Base-by-base conservation (phyloP, 1,140 invertebrate genomes). In the Neoseiulus cucumeris region DNA sequence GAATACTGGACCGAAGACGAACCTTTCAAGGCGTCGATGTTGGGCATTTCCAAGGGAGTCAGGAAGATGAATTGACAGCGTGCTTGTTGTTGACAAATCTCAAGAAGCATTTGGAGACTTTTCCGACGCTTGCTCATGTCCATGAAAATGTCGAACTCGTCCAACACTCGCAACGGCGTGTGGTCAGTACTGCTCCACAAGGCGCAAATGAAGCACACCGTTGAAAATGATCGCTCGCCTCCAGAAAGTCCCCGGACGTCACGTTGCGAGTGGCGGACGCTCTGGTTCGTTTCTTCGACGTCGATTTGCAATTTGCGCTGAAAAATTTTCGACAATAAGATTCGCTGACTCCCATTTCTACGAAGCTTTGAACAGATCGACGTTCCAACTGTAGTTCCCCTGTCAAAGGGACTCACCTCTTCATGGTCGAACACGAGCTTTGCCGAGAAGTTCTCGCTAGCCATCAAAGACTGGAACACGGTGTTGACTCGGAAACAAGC, bases 121-220 rank as follows among this genome's bases (percentile, higher is more conserved):
- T 76, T 74, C 14, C 73, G 68, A 64, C 77, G 67, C 65, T 77
- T 78, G 2, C 76, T 75, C 73, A 77, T 74, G 44, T 79, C 77
- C 87, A 98, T 96, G 74, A 92, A 98, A 0, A 98, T 92, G 75
- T 98, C 94, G 76, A 97, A 97, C 79, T 98, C 94, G 75, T 98
- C 94, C 45, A 98, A 79, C 73, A 95, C 91, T 73, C 90, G 87
- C 75, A 98, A 96, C 0, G 94, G 94, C 66, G 89, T 82, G 68
- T 87, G 83, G 71, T 89, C 86, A 64, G 84, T 85, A 59, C 33
- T 59, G 44, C 89, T 85, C 94, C 94, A 98, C 14, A 98, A 78
- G 2, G 93, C 82, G 71, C 97, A 82, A 66, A 98, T 84, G 72
- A 98, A 91, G 18, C 89, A 87, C 7, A 97, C 86, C 0, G 91